phyloP scores from a whole-genome alignment of 2,888 invertebrate species.

The Oscheius onirici region DNA sequence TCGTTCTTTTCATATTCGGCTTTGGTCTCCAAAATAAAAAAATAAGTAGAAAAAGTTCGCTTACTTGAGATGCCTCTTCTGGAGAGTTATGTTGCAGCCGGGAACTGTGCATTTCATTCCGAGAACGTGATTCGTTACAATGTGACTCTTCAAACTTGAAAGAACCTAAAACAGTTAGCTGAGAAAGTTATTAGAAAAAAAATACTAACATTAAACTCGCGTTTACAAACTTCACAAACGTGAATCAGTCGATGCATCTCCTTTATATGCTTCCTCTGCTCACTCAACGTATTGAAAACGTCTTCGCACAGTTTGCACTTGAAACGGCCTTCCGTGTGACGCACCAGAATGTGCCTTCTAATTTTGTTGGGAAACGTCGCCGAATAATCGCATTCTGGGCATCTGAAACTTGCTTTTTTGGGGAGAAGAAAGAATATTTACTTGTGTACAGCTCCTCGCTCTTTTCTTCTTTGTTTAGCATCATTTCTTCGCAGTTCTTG shows the following conservation, averaged over 20 bases:
- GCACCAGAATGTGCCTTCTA: constrained; percentile 6
- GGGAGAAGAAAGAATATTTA: background rate
- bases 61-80: constrained; percentile 39
- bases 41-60: too few relatives aligned
- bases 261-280: constrained; percentile 34
- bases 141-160: constrained; percentile 35
- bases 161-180: constrained; percentile 30
- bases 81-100: constrained; percentile 39
- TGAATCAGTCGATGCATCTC: constrained; percentile 33
- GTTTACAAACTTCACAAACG: constrained; percentile 37
- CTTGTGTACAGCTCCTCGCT: background rate
- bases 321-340: constrained; percentile 18
- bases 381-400: constrained; percentile 16
- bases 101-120: constrained; percentile 46
- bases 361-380: constrained; percentile 29
- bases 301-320: constrained; percentile 28
- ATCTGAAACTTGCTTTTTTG: background rate
- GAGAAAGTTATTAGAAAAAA: background rate
- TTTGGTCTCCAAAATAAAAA: too few relatives aligned
- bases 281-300: constrained; percentile 21
- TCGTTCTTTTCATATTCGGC: too few relatives aligned
- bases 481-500: background rate
- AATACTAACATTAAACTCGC: constrained; percentile 25
- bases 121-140: constrained; percentile 36
- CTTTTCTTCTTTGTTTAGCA: background rate